Base-by-base conservation (phyloP, 2,113 vertebrate species). In the Rallus limicola region DNA sequence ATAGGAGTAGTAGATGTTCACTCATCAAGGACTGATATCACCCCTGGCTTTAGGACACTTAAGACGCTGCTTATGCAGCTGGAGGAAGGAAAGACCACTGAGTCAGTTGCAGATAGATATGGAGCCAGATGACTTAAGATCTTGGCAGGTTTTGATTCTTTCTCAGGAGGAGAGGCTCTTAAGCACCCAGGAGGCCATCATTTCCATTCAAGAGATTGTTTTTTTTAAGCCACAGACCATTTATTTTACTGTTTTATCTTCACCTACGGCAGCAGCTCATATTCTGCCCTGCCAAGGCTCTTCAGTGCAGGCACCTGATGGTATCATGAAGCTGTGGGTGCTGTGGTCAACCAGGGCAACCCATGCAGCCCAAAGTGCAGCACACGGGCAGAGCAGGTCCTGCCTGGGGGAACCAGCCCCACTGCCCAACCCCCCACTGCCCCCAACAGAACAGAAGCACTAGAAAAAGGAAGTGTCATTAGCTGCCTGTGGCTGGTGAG, bases 281-380 rank as follows among this genome's bases (percentile, higher is more conserved):
- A 24, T 33, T 67, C 48, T 72, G 58, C 42, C 11, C 10, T 4
- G 17, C 13, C 40, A 38, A 53, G 20, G 48, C 10, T 68, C 29
- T 53, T 52, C 2, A 0, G 23, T 1, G 0, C 28, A 25, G 84
- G 28, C 0, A 0, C 33, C 17, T 44, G 24, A 13, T 11, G 16
- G 17, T 75, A 58, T 20, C 13, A 19, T 36, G 25, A 10, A 59
- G 1, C 20, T 10, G 67, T 19, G 44, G 33, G 11, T 34, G 3
- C n/a, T 78, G 38, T 1, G 3, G 38, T 33, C 59, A 19, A 10
- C 34, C 16, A 13, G 15, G 14, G n/a, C 68, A 50, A 58, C 34
- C 19, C 58, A 26, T 3, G 9, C 21, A 53, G 13, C 21, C 40
- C 74, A 7, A 40, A 33, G 19, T 8, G 17, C 29, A 62, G 67